Evolutionary conservation across 1,140 invertebrate species (phyloP).

Genomic region (Atta cephalotes): DNA sequence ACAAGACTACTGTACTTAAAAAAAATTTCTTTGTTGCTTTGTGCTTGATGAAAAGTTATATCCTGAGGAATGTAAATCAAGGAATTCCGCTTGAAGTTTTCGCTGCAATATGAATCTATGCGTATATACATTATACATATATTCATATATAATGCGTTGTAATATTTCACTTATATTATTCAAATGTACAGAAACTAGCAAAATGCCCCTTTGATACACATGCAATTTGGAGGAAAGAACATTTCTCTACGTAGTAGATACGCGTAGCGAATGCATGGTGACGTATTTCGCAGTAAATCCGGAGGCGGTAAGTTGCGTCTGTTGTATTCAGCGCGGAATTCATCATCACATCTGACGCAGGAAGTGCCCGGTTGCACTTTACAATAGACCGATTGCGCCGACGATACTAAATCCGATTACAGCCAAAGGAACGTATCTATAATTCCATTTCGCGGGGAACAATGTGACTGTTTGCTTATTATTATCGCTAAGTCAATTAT

Average conservation of each 20-base stretch:
- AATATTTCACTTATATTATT: background rate
- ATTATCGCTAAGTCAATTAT: conserved; percentile 13
- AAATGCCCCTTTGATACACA: conserved; percentile 23
- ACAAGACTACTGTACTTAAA: too few species aligned
- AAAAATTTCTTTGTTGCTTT: too few species aligned
- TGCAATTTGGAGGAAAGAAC: background rate
- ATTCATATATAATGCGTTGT: background rate
- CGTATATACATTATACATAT: background rate
- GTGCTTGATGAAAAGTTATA: too few species aligned
- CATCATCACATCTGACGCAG: background rate
- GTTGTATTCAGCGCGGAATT: background rate
- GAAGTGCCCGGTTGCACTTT: background rate
- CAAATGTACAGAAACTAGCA: background rate
- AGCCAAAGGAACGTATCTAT: conserved; percentile 9
- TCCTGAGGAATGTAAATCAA: background rate
- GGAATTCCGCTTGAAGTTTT: background rate
- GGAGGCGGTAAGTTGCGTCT: conserved; percentile 12
- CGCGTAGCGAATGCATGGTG: background rate
- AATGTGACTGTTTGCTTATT: conserved; percentile 2
- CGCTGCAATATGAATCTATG: background rate
- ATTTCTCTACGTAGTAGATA: background rate
- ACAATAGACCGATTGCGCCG: background rate
- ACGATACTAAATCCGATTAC: conserved; percentile 15
- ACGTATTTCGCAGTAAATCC: background rate
- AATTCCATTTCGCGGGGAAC: background rate